These are phyloP conservation scores for Periparus ater DNA, from an alignment of 2,797 vertebrate genomes.

Conservation along the genomic window DNA sequence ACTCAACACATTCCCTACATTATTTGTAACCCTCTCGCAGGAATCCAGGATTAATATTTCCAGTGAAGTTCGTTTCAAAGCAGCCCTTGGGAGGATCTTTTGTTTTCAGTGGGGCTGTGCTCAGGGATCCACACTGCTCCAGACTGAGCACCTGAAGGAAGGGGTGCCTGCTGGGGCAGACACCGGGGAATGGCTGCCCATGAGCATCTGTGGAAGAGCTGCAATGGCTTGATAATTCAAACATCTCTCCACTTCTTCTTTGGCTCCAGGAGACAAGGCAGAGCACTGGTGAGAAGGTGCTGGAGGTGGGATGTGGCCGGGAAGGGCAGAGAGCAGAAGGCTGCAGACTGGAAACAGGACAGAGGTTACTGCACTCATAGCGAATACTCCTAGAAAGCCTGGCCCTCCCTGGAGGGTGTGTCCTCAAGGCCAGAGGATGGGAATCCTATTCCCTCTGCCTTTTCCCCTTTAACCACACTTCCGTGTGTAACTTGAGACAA, in stretches of 20 bases:
- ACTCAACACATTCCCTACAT: fast-evolving
- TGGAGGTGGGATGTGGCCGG: fast-evolving
- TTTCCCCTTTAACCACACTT: conserved; percentile 40
- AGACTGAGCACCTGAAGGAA: not conserved
- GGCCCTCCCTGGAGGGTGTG: not conserved
- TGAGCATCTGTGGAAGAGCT: not conserved
- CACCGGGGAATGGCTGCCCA: fast-evolving
- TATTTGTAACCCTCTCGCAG: not conserved
- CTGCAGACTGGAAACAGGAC: not conserved
- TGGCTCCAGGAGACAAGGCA: not conserved
- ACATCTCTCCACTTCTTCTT: fast-evolving
- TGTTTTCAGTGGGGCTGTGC: not conserved
- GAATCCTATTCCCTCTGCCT: not conserved
- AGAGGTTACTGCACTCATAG: not conserved
- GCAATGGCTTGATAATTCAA: fast-evolving
- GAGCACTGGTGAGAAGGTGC: not conserved
- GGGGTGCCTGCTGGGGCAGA: not conserved
- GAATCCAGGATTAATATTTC: not conserved
- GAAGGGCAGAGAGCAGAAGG: not conserved
- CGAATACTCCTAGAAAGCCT: not conserved
- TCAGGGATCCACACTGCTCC: not conserved
- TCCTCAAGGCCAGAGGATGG: not conserved
- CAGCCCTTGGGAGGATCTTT: not conserved
- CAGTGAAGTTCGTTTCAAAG: not conserved
- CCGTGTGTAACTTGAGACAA: conserved; percentile 68